Conservation (phyloP, 2,113 vertebrate genomes). For the Merops nubicus region DNA sequence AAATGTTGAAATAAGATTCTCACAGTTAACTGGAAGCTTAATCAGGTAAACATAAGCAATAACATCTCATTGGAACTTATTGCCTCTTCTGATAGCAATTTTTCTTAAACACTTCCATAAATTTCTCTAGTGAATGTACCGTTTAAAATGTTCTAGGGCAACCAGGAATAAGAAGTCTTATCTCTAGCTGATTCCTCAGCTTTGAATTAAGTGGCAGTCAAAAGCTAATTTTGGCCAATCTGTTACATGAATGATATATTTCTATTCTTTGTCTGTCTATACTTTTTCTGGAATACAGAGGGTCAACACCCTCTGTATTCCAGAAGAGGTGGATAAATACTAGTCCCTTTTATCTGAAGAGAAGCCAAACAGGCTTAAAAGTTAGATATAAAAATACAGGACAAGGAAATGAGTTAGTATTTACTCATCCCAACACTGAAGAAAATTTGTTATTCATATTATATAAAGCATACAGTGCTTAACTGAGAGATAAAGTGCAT, state of each 20-base stretch:
- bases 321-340: background rate
- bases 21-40: accelerated
- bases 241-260: background rate
- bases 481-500: background rate
- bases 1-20: background rate
- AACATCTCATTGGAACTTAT: background rate
- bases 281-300: too few relatives aligned
- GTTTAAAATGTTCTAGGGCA: background rate
- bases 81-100: background rate
- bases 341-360: background rate
- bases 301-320: background rate
- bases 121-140: background rate
- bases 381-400: background rate
- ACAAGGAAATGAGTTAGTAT: background rate
- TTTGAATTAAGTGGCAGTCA: background rate
- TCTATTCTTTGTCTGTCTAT: background rate
- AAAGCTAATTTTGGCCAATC: background rate
- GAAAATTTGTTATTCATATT: background rate
- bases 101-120: background rate
- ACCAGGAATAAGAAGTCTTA: background rate
- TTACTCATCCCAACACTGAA: background rate
- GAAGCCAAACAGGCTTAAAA: background rate
- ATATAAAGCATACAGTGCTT: background rate
- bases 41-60: background rate
- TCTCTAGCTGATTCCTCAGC: background rate